phyloP scores from a whole-genome alignment of 2,113 vertebrate species.

The Trematocara stigmaticum region DNA sequence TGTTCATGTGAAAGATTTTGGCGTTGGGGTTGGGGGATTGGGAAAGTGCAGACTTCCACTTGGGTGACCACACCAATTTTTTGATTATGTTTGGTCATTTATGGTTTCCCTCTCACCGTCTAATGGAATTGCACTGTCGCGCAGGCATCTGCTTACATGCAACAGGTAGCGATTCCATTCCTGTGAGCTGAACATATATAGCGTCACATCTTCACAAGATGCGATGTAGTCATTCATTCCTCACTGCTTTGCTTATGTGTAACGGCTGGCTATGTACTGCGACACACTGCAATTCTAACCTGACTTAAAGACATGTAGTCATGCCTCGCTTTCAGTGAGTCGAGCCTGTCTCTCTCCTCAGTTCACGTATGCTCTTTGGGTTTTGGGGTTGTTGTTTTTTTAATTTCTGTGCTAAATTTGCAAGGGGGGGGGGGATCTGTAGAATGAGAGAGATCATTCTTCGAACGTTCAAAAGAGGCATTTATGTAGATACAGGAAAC shows the following conservation, averaged over 20 bases:
- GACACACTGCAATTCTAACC: conserved; percentile 28
- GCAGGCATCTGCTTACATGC: conserved; percentile 41
- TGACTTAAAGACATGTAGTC: conserved; percentile 8
- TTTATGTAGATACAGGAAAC: conserved; percentile 32
- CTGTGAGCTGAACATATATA: conserved; percentile 7
- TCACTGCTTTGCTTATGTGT: conserved; percentile 24
- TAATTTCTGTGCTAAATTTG: conserved; percentile 1
- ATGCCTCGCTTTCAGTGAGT: neutral
- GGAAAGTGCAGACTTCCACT: conserved; percentile 20
- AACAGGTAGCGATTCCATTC: conserved; percentile 70
- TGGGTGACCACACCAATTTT: conserved; percentile 21
- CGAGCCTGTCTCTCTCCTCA: neutral
- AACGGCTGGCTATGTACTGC: conserved; percentile 39
- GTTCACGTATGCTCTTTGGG: conserved; percentile 15
- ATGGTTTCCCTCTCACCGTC: neutral
- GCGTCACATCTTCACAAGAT: neutral
- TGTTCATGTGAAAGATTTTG: conserved; percentile 19
- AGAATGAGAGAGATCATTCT: conserved; percentile 6
- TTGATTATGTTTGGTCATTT: conserved; percentile 15
- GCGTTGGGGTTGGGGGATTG: neutral
- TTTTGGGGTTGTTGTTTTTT: neutral
- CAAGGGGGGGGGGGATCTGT: fast-evolving
- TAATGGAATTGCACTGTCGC: conserved; percentile 39
- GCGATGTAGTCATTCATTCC: neutral
- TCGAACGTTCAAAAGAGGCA: conserved; percentile 14